Percentiles rank a stretch among this genome's conserved stretches.
These are phyloP conservation scores for Toxotes jaculatrix DNA, from an alignment of 2,113 vertebrate species.

Conservation along the genomic window DNA sequence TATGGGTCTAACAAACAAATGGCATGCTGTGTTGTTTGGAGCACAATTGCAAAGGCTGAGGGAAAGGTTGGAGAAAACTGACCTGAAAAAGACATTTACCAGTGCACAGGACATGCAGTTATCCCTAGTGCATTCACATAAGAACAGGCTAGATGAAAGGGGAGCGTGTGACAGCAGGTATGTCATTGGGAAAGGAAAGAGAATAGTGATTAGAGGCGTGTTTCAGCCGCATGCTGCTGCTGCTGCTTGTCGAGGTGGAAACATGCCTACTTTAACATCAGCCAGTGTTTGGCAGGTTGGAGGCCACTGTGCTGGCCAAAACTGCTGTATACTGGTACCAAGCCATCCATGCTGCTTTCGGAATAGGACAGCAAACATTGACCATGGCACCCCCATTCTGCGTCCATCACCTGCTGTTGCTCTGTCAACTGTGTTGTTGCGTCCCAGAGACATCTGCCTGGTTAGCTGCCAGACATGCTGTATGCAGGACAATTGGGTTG, in stretches of 20 bases:
- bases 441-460: conserved; percentile 75
- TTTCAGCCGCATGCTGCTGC: conserved; percentile 50
- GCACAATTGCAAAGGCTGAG: conserved; percentile 37
- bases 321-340: conserved; percentile 64
- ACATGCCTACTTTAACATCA: conserved; percentile 61
- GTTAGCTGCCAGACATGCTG: conserved; percentile 73
- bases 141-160: conserved; percentile 54
- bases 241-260: conserved; percentile 55
- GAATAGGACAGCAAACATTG: conserved; percentile 70
- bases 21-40: conserved; percentile 57
- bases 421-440: conserved; percentile 65
- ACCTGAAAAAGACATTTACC: conserved; percentile 55
- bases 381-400: conserved; percentile 56
- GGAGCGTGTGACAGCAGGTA: conserved; percentile 56
- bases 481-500: conserved; percentile 70
- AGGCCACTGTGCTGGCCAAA: conserved; percentile 54
- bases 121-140: conserved; percentile 25
- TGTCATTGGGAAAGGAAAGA: conserved; percentile 61
- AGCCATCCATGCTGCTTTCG: conserved; percentile 64
- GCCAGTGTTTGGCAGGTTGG: conserved; percentile 69
- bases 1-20: conserved; percentile 71
- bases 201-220: conserved; percentile 48
- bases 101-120: conserved; percentile 11
- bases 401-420: conserved; percentile 64
- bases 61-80: conserved; percentile 47